Base-by-base conservation (phyloP, 2,888 invertebrate genomes). In the Charanyca ferruginea region DNA sequence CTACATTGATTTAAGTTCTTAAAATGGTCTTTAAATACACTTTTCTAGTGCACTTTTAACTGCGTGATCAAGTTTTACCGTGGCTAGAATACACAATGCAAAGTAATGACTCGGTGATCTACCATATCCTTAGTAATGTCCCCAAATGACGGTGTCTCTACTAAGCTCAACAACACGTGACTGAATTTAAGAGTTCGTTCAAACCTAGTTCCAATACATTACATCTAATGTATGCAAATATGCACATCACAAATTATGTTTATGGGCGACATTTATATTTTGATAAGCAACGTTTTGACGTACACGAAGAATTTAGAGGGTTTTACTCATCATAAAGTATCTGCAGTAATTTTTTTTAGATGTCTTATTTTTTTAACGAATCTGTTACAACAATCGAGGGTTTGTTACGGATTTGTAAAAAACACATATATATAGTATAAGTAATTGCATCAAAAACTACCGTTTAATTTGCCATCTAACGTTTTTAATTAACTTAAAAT, bases 101-200 rank as follows among this genome's bases (percentile, higher is more conserved):
- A 57, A 58, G 47, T 45, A 54, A 70, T 73, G 62, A 48, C 41
- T 58, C 13, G 58, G 74, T 62, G 48, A 66, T 61, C 69, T 70
- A 60, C 70, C 62, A 72, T 54, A 63, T 57, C 63, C 81, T 74
- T 70, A 73, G 16, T 71, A 67, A 77, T 87, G 84, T 85, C 84
- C 83, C 81, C 83, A 89, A 80, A 91, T 93, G 91, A 88, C 86
- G 86, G 92, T 91, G 93, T 88, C 79, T 83, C 90, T 91, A 90
- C 73, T 66, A 93, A 92, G 91, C 89, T 79, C 73, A 83, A 81
- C 77, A 79, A 79, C 71, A 82, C 54, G 83, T 85, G 83, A 77
- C 77, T 58, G 70, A 74, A 63, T 64, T 65, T 23, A 72, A 66
- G 51, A 69, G 38, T 77, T 73, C 73, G 52, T 74, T 71, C 69